These are phyloP conservation scores for Strigamia crassipes DNA, from an alignment of 2,888 invertebrate species.

Conservation along the genomic window DNA sequence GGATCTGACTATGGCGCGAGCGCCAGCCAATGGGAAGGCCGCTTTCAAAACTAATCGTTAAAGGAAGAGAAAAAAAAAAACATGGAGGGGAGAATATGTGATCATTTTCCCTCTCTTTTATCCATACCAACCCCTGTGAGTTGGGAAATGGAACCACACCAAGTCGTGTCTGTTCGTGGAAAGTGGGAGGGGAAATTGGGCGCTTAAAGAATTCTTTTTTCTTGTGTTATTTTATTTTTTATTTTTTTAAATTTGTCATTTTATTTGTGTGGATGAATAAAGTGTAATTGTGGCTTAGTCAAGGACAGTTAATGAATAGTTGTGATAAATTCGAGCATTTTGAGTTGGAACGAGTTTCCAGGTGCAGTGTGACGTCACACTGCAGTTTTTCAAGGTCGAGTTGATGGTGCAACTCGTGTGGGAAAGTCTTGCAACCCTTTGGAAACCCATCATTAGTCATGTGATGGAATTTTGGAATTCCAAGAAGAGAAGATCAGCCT, in stretches of 20 bases:
- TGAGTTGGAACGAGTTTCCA: neutral
- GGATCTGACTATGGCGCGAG: slow-evolving; percentile 10
- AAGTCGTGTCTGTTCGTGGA: neutral
- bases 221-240: neutral
- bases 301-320: neutral
- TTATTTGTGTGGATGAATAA: no score
- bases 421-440: slow-evolving; percentile 1
- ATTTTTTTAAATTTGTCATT: neutral
- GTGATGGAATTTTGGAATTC: neutral
- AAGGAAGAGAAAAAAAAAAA: neutral
- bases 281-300: no score
- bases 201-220: neutral
- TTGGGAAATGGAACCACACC: neutral
- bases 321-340: neutral
- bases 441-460: neutral
- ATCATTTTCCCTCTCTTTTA: neutral
- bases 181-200: neutral
- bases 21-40: neutral
- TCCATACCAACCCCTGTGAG: neutral
- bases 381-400: slow-evolving; percentile 1
- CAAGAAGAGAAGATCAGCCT: neutral
- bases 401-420: neutral
- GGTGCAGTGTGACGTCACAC: slow-evolving; percentile 14
- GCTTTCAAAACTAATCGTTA: neutral
- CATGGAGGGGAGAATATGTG: neutral